Percentiles rank a stretch among this genome's conserved stretches.
These are phyloP conservation scores for Camelus dromedarius DNA, from an alignment of 2,113 vertebrate genomes.

Conservation along the genomic window DNA sequence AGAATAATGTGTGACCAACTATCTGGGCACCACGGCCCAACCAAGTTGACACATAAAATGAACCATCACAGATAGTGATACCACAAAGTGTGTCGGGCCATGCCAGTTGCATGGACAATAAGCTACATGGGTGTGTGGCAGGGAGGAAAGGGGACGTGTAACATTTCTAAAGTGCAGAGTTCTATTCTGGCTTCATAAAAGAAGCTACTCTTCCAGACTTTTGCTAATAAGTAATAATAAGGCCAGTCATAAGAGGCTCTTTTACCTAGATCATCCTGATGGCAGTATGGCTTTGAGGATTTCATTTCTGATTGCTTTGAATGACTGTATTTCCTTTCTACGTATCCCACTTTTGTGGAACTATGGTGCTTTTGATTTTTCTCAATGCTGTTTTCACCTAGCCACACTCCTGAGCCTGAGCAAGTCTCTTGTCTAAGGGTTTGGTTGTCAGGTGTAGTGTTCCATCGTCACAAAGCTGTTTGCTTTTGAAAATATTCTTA, in stretches of 20 bases:
- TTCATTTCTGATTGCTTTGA: not conserved
- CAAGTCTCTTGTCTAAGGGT: not conserved
- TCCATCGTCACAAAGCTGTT: not conserved
- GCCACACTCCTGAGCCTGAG: not conserved
- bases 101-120: accelerated
- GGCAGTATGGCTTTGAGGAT: not conserved
- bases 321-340: not conserved
- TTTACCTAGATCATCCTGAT: not conserved
- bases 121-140: not conserved
- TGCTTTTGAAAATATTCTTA: not conserved
- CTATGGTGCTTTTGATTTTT: not conserved
- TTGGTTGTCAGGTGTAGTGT: not conserved
- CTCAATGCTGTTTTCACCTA: not conserved
- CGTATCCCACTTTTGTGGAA: not conserved
- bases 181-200: not conserved
- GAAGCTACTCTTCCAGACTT: not conserved
- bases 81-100: no score
- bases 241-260: not conserved
- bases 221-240: not conserved
- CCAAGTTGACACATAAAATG: not conserved
- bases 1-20: not conserved
- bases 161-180: not conserved
- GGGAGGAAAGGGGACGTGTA: not conserved
- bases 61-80: not conserved
- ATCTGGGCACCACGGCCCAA: not conserved